Percentiles rank a stretch among this genome's conserved stretches.
Evolutionary conservation across 2,797 vertebrate species (phyloP).

Genomic region (Lophotriccus pileatus): DNA sequence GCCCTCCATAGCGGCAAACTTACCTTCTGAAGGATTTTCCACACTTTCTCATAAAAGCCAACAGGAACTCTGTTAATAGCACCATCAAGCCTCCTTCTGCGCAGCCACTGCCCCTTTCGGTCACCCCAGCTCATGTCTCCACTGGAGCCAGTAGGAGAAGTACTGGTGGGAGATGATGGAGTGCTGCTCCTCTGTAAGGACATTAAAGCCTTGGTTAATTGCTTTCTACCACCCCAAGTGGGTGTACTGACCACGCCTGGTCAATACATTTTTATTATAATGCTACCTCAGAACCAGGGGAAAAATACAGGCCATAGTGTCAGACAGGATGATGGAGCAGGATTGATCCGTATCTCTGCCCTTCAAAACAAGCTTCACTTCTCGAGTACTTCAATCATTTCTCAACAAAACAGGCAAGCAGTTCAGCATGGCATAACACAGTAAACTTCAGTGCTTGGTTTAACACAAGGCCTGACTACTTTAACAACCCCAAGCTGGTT

Average conservation of each 20-base stretch:
- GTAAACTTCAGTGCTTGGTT: not conserved
- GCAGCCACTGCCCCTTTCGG: constrained; percentile 94
- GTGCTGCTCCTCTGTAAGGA: constrained; percentile 86
- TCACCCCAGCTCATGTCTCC: constrained; percentile 87
- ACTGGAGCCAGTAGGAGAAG: constrained; percentile 76
- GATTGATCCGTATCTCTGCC: not conserved
- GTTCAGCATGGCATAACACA: not conserved
- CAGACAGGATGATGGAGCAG: not conserved
- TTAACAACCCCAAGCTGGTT: not conserved
- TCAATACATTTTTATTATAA: not conserved
- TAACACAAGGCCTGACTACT: not conserved
- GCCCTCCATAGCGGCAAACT: not conserved
- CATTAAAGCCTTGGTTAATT: not conserved
- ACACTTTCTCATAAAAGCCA: constrained; percentile 97
- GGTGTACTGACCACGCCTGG: not conserved
- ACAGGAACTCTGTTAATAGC: constrained; percentile 96
- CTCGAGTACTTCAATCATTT: not conserved
- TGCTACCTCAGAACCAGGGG: not conserved
- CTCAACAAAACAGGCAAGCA: not conserved
- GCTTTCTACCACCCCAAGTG: not conserved
- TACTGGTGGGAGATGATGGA: constrained; percentile 90
- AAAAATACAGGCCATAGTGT: not conserved
- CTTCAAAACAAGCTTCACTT: not conserved
- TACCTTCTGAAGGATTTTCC: constrained; percentile 95
- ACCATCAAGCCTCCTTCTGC: constrained; percentile 91